Evolutionary conservation across 1,140 invertebrate species (phyloP), one percentile per base, ranked within the genome.

Genomic region (Mamestra configurata): DNA sequence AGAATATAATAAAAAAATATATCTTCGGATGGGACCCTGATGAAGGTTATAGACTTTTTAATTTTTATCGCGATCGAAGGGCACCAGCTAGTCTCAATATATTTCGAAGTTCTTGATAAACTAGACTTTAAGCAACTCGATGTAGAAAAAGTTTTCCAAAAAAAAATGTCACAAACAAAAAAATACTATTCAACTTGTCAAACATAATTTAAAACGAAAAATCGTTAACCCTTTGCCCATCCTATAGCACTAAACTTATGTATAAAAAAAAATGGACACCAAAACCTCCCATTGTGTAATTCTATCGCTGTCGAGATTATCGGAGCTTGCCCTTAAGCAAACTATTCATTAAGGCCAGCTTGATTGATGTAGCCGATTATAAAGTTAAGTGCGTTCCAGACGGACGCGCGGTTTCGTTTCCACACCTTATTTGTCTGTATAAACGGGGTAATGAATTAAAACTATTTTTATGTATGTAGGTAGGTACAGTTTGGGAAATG

Each of bases 321-420:
- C 82, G 82, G 89, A 86, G 88, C 86, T 86, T 87, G 85, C 86
- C 87, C 86, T 87, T 86, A 78, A 82, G 64, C 82, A 81, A 84
- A 85, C 78, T 80, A 90, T 90, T 92, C 87, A 91, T 93, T 91
- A 93, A 84, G 85, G 83, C 53, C 71, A 37, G 76, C 82, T 86
- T 93, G 92, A 93, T 91, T 87, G 90, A 93, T 93, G 88, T 27
- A 72, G 46, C 77, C 79, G 88, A 93, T 91, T 90, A 88, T 81
- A 88, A 88, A 84, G 57, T 89, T 85, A 88, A 86, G 85, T 79
- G 46, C 79, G 68, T 61, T 84, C 82, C 78, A 88, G 70, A 86
- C 70, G 59, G 43, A 49, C 66, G 66, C 10, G 22, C 59, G 68
- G 61, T 84, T 80, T 61, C 57, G 57, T 76, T 76, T 76, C 43